These are phyloP conservation scores for Petrolisthes manimaculis DNA, from an alignment of 2,888 invertebrate genomes.

Conservation along the genomic window DNA sequence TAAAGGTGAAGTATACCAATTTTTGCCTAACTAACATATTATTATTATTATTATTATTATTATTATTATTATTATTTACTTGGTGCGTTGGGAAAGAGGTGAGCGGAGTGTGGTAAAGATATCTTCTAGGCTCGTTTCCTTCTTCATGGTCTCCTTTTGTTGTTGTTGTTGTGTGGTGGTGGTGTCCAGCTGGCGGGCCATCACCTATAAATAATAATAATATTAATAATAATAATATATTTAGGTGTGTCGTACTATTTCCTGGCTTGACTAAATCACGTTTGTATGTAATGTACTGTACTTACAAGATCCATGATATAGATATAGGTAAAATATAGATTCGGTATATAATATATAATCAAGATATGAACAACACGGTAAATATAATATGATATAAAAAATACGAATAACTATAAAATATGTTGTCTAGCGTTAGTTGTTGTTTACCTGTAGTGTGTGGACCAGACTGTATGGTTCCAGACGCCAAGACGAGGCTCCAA, in stretches of 20 bases:
- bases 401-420: too few species aligned
- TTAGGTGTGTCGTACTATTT: too few species aligned
- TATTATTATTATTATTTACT: constrained; percentile 11
- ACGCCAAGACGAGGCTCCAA: constrained; percentile 78
- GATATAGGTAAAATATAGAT: too few species aligned
- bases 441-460: constrained; percentile 76
- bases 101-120: not conserved
- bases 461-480: constrained; percentile 77
- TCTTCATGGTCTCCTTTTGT: too few species aligned
- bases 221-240: not conserved
- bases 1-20: not conserved
- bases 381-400: too few species aligned
- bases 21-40: constrained; percentile 8
- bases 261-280: too few species aligned
- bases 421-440: too few species aligned
- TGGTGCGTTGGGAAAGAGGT: not conserved
- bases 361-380: too few species aligned
- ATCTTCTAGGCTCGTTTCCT: not conserved
- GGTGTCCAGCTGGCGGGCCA: not conserved
- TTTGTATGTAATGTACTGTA: too few species aligned
- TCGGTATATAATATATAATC: too few species aligned
- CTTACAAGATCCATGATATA: too few species aligned
- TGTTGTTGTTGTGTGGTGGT: too few species aligned
- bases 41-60: not conserved
- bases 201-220: not conserved